A percentile compares a stretch with the other conserved stretches of the same genome.
Evolutionary conservation across 1,140 invertebrate species (phyloP).

Genomic region (Pogonomyrmex barbatus): DNA sequence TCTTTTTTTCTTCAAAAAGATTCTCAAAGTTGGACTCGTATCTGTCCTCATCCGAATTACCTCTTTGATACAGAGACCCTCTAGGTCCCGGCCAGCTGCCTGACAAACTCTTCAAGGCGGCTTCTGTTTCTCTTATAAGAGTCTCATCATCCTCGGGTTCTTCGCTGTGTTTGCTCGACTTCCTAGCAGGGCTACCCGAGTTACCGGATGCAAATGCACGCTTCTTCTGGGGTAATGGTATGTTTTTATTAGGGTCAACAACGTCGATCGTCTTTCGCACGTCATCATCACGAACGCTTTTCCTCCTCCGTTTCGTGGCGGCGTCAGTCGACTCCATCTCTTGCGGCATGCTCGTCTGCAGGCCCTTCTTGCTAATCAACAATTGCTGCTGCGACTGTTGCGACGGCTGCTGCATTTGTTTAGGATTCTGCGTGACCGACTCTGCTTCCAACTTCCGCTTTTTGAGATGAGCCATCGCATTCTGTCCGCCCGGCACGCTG

Average conservation of each 20-base stretch:
- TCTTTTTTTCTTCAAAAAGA: slow-evolving; percentile 93
- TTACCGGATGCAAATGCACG: slow-evolving; percentile 85
- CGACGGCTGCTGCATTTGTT: slow-evolving; percentile 77
- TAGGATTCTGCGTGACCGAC: slow-evolving; percentile 81
- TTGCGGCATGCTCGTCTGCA: slow-evolving; percentile 78
- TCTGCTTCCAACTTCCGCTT: slow-evolving; percentile 87
- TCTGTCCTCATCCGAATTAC: slow-evolving; percentile 91
- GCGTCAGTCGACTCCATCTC: slow-evolving; percentile 84
- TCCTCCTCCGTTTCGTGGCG: slow-evolving; percentile 85
- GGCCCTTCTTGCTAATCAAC: slow-evolving; percentile 71
- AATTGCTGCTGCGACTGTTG: slow-evolving; percentile 67
- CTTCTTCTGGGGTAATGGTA: slow-evolving; percentile 88
- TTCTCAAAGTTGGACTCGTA: slow-evolving; percentile 92
- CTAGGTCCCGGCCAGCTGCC: slow-evolving; percentile 92
- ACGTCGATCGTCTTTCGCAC: slow-evolving; percentile 82
- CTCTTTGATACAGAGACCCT: slow-evolving; percentile 88
- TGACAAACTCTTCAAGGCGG: slow-evolving; percentile 93
- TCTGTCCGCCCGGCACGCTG: slow-evolving; percentile 86
- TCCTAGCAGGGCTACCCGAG: slow-evolving; percentile 86
- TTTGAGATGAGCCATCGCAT: slow-evolving; percentile 87
- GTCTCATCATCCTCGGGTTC: slow-evolving; percentile 91
- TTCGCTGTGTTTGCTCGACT: slow-evolving; percentile 84
- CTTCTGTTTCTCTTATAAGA: slow-evolving; percentile 94
- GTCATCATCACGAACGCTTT: slow-evolving; percentile 84
- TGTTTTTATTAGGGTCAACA: slow-evolving; percentile 78